phyloP scores from a whole-genome alignment of 2,113 vertebrate species.

The Rousettus leschenaultii region DNA sequence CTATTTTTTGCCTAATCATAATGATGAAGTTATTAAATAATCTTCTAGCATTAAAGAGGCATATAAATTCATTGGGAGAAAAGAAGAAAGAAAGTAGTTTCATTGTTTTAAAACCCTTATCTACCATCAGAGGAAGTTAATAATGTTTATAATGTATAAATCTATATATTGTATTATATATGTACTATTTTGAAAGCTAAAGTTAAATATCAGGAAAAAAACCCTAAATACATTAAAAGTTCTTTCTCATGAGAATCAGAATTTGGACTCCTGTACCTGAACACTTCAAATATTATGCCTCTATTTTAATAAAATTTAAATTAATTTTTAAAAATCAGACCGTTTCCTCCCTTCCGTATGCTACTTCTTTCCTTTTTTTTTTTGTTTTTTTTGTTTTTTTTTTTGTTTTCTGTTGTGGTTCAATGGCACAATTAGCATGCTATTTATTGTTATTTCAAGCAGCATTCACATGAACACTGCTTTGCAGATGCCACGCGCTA shows the following conservation, averaged over 20 bases:
- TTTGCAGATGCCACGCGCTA: background rate
- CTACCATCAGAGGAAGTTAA: background rate
- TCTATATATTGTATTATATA: background rate
- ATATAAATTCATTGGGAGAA: background rate
- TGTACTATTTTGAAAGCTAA: background rate
- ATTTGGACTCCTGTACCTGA: background rate
- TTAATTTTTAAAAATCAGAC: background rate
- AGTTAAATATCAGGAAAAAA: background rate
- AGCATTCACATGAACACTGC: background rate
- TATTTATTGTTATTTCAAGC: background rate
- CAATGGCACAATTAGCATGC: accelerated
- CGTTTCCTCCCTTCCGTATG: background rate
- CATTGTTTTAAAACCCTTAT: background rate
- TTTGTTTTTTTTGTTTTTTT: background rate
- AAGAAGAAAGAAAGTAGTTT: background rate
- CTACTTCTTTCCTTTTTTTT: background rate
- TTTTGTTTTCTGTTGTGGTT: background rate
- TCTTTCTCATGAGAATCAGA: background rate
- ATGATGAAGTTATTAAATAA: background rate
- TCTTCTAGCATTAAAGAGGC: background rate
- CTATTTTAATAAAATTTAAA: slow-evolving; percentile 2
- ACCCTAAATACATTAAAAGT: background rate
- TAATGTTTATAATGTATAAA: background rate
- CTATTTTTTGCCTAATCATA: background rate
- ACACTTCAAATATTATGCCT: background rate